Evolutionary conservation across 1,140 invertebrate species (phyloP), one percentile per base, ranked within the genome.

Genomic region (Cotesia vestalis): DNA sequence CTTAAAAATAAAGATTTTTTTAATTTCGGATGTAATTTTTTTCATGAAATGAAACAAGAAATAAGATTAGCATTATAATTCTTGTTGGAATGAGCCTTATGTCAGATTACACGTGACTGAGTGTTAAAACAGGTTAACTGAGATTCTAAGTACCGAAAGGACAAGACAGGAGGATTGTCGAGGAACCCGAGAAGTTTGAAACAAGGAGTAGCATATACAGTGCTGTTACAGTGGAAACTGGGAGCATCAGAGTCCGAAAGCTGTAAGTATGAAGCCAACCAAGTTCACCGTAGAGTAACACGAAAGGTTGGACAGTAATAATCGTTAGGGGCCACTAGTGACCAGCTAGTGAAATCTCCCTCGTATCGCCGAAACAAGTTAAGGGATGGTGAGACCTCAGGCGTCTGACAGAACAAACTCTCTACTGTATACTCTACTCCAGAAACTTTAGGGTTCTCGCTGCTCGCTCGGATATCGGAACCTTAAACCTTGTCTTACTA

Each of bases 301-400:
- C 40, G 40, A 51, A 69, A 75, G 67, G 62, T 75, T 55, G 74
- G 74, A 75, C 71, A 40, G 74, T 73, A 75, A 75, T 75, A 75
- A 75, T 75, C 74, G 74, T 75, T 75, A 70, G 71, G 63, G 67
- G 51, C 74, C 71, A 67, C 61, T 71, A 71, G 74, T 73, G 74
- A 71, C 71, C 74, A 61, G 67, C 67, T 71, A 55, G 74, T 75
- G 74, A 75, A 75, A 75, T 75, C 67, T 73, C 71, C 70, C 57
- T 75, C 40, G 69, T 75, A 72, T 69, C 69, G 34, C 40, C 66
- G 4, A 67, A 34, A 74, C 68, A 74, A 74, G 62, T 60, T 71
- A 57, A 52, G 38, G n/a, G 36, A 59, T 40, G 38, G 66, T 46
- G 14, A 68, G 35, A 55, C 67, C 34, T 64, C 35, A 4, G 38